phyloP scores from a whole-genome alignment of 2,113 vertebrate genomes.

The Vicugna pacos region DNA sequence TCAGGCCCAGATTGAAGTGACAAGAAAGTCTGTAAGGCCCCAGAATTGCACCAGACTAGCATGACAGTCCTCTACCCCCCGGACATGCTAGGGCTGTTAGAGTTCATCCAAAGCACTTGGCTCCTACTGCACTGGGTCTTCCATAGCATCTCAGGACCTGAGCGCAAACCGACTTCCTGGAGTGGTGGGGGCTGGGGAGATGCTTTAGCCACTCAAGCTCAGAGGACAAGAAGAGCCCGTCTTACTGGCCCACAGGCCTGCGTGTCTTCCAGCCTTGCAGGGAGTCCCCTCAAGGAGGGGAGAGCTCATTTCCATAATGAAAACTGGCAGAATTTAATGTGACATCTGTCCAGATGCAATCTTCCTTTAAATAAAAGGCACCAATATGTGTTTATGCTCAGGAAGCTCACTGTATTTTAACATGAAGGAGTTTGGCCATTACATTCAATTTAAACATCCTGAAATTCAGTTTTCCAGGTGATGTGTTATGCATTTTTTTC shows the following conservation, averaged over 20 bases:
- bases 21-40: not conserved
- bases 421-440: not conserved
- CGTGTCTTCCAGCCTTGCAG: not conserved
- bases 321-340: constrained; percentile 4
- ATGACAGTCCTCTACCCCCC: not conserved
- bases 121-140: not conserved
- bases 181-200: not conserved
- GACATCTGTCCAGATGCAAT: not conserved
- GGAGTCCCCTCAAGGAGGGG: not conserved
- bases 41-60: not conserved
- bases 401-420: not conserved
- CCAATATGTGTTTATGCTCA: not conserved
- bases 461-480: constrained; percentile 47
- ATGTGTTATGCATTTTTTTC: not conserved
- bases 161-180: not conserved
- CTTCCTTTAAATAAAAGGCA: constrained; percentile 20
- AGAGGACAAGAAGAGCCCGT: not conserved
- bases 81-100: not conserved
- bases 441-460: not conserved
- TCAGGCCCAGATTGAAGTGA: not conserved
- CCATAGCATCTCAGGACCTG: not conserved
- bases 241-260: not conserved
- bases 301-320: not conserved
- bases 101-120: not conserved
- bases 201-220: not conserved